phyloP scores from a whole-genome alignment of 1,140 invertebrate species.

The Monochamus saltuarius region DNA sequence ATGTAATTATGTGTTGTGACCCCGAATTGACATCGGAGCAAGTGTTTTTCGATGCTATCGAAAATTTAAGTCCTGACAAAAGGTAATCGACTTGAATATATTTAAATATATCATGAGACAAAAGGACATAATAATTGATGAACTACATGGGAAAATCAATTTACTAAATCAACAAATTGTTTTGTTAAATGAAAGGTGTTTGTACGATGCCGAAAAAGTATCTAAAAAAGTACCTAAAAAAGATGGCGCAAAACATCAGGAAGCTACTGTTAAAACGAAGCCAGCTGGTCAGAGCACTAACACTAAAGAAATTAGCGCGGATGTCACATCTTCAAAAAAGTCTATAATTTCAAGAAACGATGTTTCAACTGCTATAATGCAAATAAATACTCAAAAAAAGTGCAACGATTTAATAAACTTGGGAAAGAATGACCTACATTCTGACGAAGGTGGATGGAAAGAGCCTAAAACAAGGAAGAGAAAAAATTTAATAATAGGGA shows the following conservation, averaged over 20 bases:
- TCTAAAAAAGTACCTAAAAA: neutral
- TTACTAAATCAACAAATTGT: neutral
- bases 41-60: slow-evolving; percentile 1
- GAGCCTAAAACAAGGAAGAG: neutral
- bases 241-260: neutral
- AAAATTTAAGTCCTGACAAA: slow-evolving; percentile 3
- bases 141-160: slow-evolving; percentile 2
- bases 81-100: slow-evolving; percentile 8
- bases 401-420: neutral
- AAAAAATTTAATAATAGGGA: neutral
- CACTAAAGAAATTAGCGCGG: neutral
- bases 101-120: slow-evolving; percentile 1
- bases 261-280: too few relatives aligned
- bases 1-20: slow-evolving; percentile 7
- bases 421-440: neutral
- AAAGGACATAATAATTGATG: neutral
- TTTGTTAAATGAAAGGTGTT: neutral
- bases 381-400: neutral
- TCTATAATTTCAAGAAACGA: neutral
- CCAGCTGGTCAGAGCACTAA: too few relatives aligned
- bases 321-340: neutral
- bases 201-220: neutral
- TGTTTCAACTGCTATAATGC: neutral
- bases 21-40: neutral
- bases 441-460: neutral